Evolutionary conservation across 2,888 invertebrate species (phyloP).

Genomic region (Cataglyphis altisquamis): DNA sequence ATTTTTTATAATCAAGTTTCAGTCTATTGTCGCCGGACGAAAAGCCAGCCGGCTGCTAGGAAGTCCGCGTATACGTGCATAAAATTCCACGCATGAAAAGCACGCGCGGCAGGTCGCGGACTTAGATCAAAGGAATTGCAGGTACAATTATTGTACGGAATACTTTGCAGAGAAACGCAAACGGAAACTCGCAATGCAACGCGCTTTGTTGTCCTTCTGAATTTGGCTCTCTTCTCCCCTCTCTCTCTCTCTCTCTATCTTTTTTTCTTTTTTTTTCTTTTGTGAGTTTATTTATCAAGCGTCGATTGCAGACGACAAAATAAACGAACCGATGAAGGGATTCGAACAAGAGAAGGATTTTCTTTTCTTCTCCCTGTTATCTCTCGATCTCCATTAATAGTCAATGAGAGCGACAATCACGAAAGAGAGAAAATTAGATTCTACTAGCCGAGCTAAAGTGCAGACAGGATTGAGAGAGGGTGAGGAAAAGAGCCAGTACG

Average conservation of each 20-base stretch:
- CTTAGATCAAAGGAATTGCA: constrained; percentile 45
- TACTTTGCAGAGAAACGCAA: background rate
- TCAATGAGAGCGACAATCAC: constrained; percentile 60
- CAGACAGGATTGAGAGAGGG: background rate
- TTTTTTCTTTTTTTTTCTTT: background rate
- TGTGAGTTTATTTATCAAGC: constrained; percentile 61
- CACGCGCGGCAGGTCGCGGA: background rate
- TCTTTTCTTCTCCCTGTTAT: constrained; percentile 10
- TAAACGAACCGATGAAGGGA: constrained; percentile 56
- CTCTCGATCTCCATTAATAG: constrained; percentile 60
- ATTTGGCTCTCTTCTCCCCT: background rate
- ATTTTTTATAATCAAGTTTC: constrained; percentile 40
- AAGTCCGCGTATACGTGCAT: background rate
- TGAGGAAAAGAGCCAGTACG: constrained; percentile 1
- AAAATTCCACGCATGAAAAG: constrained; percentile 30
- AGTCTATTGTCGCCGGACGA: constrained; percentile 17
- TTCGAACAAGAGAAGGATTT: constrained; percentile 44
- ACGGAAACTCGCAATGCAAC: constrained; percentile 26
- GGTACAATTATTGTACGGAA: constrained; percentile 36
- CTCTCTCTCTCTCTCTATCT: background rate
- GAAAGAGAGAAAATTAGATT: constrained; percentile 60
- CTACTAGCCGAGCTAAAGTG: constrained; percentile 28
- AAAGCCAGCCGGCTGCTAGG: background rate
- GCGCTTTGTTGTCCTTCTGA: background rate
- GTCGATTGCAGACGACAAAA: constrained; percentile 59